Evolutionary conservation across 1,140 invertebrate species (phyloP), one percentile per base, ranked within the genome.

Genomic region (Dreissena rostriformis): DNA sequence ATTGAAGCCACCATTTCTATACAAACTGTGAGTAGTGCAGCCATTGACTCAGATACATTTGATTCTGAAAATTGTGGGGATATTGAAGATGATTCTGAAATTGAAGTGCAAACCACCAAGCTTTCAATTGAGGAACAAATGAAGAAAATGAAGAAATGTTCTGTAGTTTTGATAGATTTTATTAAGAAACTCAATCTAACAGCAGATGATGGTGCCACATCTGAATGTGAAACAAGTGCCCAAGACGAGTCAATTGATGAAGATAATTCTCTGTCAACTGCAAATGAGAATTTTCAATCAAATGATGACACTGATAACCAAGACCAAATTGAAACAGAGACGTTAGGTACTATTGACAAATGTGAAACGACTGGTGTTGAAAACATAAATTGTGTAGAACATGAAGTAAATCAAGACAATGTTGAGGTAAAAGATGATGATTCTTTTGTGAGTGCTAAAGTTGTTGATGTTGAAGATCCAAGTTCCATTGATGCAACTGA

Each of bases 161-260:
- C 85, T 10, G 89, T 91, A 55, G 86, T 89, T 57, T 79, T 91
- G 4, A 88, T 82, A 52, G 91, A 91, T 72, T 91, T 91, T 87
- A 88, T 91, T 14, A 91, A 91, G 55, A 76, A 90, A 65, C 77
- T 90, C 39, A 78, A 88, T 24, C 17, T 73, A 85, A n/a, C 67
- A 86, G 53, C 52, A 57, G 28, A 73, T 84, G 19, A 71, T 66
- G 53, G 86, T 28, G 76, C 51, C 26, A 77, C 67, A 26, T 72
- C 67, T 61, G 66, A 85, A 57, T 39, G 28, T 19, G 80, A 74
- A 19, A 61, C 55, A 7, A 72, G 51, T 65, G n/a, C 28, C 17
- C 26, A 11, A 19, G 70, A 71, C 17, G 55, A 76, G 8, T 28
- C 57, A 57, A 26, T n/a, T 55, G 51, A 76, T 57, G 70, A 79